Base-by-base conservation (phyloP, 1,140 invertebrate genomes). In the Rhagoletis pomonella region DNA sequence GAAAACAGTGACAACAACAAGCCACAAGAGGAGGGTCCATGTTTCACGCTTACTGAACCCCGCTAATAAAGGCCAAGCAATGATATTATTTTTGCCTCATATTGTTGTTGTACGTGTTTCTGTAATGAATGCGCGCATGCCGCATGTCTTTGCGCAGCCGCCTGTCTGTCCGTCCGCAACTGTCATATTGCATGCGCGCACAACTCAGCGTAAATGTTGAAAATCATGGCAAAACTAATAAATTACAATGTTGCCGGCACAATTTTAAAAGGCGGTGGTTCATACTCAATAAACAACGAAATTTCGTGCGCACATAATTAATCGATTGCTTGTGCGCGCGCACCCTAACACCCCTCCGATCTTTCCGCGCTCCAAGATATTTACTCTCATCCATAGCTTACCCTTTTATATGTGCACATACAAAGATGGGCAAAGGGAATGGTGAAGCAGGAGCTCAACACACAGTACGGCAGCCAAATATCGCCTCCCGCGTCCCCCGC, bases 1-100 rank as follows among this genome's bases (percentile, higher is more conserved):
- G 90, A 90, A 91, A 88, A 89, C 89, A 90, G 90, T 90, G 91
- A 91, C 73, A 81, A 81, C 73, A 81, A 29, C 73, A 81, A 81
- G 5, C 39, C n/a, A 47, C 73, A 50, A 29, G 3, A 50, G 47
- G 9, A 58, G 19, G 47, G 50, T n/a, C 47, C 6, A 47, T 42
- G n/a, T 19, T 81, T 50, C 73, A 81, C 73, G 47, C 73, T 81
- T 47, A 42, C 5, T 12, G 44, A 44, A 19, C 44, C 50, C 73
- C 47, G 47, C 73, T 81, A 47, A 55, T 47, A 81, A 81, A 81
- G 17, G 47, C 47, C 73, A 81, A 81, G 55, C 19, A 17, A n/a
- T 50, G 44, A 44, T 81, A 29, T 81, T 29, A n/a, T 50, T 10
- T 50, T 81, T 81, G 47, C 7, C n/a, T 19, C 1, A 19, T 81